phyloP scores from a whole-genome alignment of 2,888 invertebrate species.

The Meganola albula region DNA sequence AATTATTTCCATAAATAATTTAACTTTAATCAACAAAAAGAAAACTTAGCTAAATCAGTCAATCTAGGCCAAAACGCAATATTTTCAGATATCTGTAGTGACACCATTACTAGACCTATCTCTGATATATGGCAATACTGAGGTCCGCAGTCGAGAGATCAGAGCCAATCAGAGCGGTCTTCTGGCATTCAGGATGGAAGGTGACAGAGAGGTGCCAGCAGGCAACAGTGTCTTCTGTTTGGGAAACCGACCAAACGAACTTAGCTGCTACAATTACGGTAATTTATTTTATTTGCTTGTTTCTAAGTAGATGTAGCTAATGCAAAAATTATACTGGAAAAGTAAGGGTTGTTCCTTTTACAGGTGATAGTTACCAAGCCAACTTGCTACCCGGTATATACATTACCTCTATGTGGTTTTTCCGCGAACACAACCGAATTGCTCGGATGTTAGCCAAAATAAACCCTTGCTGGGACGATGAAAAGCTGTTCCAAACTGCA shows the following conservation, averaged over 20 bases:
- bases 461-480: slow-evolving; percentile 92
- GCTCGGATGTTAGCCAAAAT: slow-evolving; percentile 82
- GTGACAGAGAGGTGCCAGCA: slow-evolving; percentile 29
- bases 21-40: too few relatives aligned
- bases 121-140: slow-evolving; percentile 29
- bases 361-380: slow-evolving; percentile 24
- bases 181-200: slow-evolving; percentile 31
- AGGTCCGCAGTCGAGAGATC: slow-evolving; percentile 16
- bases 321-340: background rate
- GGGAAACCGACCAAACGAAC: slow-evolving; percentile 36
- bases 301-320: background rate
- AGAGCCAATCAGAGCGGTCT: slow-evolving; percentile 30
- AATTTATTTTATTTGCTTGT: background rate
- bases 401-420: slow-evolving; percentile 34
- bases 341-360: background rate
- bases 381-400: slow-evolving; percentile 30
- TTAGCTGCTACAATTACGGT: slow-evolving; percentile 42
- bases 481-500: slow-evolving; percentile 79
- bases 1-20: too few relatives aligned
- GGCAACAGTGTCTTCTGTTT: slow-evolving; percentile 19
- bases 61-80: too few relatives aligned
- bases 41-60: too few relatives aligned
- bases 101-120: slow-evolving; percentile 37
- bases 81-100: slow-evolving; percentile 33
- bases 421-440: slow-evolving; percentile 87